Evolutionary conservation across 2,888 invertebrate genomes (phyloP).

Genomic region (Calliopum simillimum): DNA sequence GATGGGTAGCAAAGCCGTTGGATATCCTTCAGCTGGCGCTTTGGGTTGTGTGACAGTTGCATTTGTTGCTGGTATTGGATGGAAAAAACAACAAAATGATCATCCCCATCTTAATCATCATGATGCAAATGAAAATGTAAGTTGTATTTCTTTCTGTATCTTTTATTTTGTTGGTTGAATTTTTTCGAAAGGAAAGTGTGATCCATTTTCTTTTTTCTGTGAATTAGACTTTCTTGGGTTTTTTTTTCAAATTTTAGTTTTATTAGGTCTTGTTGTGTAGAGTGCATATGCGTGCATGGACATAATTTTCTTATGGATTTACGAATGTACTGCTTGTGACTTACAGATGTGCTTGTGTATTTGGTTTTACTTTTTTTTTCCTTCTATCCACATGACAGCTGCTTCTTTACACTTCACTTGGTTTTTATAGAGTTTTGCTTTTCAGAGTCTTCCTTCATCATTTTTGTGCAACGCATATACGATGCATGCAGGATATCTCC

Average conservation of each 20-base stretch:
- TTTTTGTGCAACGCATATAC: background rate
- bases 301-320: too few relatives aligned
- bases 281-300: too few relatives aligned
- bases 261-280: too few relatives aligned
- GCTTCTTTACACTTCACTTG: conserved; percentile 19
- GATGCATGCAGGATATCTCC: too few relatives aligned
- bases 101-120: conserved; percentile 47
- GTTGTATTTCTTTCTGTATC: conserved; percentile 44
- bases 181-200: background rate
- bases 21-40: conserved; percentile 74
- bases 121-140: conserved; percentile 59
- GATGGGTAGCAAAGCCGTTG: conserved; percentile 72
- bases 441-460: background rate
- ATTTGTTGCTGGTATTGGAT: conserved; percentile 71
- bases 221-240: too few relatives aligned
- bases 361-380: too few relatives aligned
- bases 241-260: too few relatives aligned
- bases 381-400: background rate
- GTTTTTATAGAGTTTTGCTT: background rate
- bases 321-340: too few relatives aligned
- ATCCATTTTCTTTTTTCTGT: too few relatives aligned
- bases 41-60: conserved; percentile 71
- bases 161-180: conserved; percentile 7
- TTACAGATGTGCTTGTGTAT: too few relatives aligned
- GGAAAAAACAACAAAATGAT: conserved; percentile 66